Base-by-base conservation (phyloP, 2,888 invertebrate species). In the Tromatobia lineatoria region DNA sequence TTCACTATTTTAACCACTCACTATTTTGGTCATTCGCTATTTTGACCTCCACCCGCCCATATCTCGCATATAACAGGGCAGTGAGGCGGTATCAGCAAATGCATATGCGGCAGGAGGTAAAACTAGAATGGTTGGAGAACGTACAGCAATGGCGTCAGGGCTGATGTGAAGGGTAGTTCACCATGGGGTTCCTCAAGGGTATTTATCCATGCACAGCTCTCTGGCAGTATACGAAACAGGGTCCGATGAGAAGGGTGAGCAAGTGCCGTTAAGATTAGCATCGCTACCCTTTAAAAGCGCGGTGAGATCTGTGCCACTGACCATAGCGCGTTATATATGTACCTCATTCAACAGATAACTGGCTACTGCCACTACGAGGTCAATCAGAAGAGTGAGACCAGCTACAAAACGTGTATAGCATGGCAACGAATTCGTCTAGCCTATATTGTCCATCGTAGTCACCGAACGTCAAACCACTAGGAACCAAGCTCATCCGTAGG, bases 241-340 rank as follows among this genome's bases (percentile, higher is more conserved):
- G 54, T 71, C 2, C 52, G 4, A 29, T 4, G 29, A 29, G 29
- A 4, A 29, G 7, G 45, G 59, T 52, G 66, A 82, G 76, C 69
- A 79, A 82, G 69, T 50, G 77, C 73, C 80, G 87, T 90, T 88
- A 87, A 90, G 90, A 90, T 90, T 90, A 90, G 86, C 88, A 90
- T 90, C 90, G 83, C 83, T 47, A 71, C 85, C 85, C 79, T 74
- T 54, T 42, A 71, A 79, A 71, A 71, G 71, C 81, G 83, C 85
- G 86, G 79, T 82, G 83, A 80, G 81, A 85, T 85, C 85, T 85
- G 70, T 73, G 69, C 52, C 59, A 80, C 67, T 79, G 82, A 67
- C 83, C 80, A 82, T 70, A 57, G 73, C 61, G 69, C 61, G 42
- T 34, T 74, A 77, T 74, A 78, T 34, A 67, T 50, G 76, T 50